Evolutionary conservation across 2,113 vertebrate genomes (phyloP).

Genomic region (Caretta caretta): DNA sequence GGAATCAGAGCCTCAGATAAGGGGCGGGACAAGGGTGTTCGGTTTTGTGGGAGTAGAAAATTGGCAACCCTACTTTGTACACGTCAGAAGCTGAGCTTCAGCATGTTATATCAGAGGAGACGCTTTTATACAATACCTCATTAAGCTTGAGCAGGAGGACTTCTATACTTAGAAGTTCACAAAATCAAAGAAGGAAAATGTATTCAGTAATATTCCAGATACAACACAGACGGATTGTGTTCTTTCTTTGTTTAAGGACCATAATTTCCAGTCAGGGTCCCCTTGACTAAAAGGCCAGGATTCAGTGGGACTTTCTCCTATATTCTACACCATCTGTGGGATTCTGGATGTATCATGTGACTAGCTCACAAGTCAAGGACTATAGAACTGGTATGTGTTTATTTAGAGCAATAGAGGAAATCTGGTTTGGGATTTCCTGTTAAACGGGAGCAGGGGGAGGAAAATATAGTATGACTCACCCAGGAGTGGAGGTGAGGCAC

Average conservation of each 20-base stretch:
- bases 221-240: not conserved
- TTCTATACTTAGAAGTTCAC: not conserved
- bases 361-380: not conserved
- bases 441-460: not conserved
- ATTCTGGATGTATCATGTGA: not conserved
- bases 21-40: too few species aligned
- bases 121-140: not conserved
- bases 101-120: not conserved
- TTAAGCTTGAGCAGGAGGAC: not conserved
- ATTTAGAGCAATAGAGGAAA: not conserved
- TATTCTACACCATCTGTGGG: fast-evolving
- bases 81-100: not conserved
- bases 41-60: too few species aligned
- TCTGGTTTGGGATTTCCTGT: not conserved
- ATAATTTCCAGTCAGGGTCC: not conserved
- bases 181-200: not conserved
- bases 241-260: not conserved
- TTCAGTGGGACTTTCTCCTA: not conserved
- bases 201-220: not conserved
- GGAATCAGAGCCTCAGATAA: too few species aligned
- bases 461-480: not conserved
- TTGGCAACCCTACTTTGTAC: not conserved
- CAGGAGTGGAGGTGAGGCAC: not conserved
- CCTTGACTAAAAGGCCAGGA: not conserved
- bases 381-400: fast-evolving